Conservation (phyloP, 2,888 invertebrate species). For the Cosmia trapezina region DNA sequence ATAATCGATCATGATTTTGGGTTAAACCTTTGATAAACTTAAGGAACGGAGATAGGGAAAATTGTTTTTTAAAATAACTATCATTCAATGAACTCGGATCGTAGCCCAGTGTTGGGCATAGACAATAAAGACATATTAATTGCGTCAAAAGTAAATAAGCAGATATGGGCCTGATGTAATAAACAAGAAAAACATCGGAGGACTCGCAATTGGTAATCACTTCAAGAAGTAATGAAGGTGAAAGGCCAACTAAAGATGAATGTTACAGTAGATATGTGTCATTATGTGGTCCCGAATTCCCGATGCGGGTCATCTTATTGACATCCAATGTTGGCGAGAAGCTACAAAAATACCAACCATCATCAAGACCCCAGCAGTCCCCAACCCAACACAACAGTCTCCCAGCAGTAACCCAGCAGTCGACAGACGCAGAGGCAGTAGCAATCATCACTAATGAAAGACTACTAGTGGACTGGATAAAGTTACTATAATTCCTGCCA, state of each 20-base stretch:
- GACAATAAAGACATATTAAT: constrained; percentile 8
- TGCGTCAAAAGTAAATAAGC: constrained; percentile 3
- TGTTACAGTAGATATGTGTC: too few species aligned
- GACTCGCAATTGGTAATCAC: not conserved
- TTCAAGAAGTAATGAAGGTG: not conserved
- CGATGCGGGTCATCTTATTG: not conserved
- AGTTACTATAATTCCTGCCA: not conserved
- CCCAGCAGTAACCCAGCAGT: not conserved
- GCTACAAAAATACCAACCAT: not conserved
- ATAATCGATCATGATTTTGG: constrained; percentile 18
- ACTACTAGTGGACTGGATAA: not conserved
- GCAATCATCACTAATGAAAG: not conserved
- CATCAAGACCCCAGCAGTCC: not conserved
- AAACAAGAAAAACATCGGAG: not conserved
- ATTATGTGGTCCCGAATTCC: not conserved
- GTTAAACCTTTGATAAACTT: constrained; percentile 5
- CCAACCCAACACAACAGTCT: too few species aligned
- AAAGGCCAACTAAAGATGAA: not conserved
- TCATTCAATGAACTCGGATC: constrained; percentile 9
- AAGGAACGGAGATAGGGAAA: not conserved
- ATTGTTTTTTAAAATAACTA: not conserved
- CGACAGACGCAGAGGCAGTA: not conserved
- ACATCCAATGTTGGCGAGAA: not conserved
- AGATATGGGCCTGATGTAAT: not conserved
- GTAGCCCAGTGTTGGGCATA: not conserved